Percentiles rank a stretch among this genome's conserved stretches.
Conservation (phyloP, 2,113 vertebrate species). For the Genyomyrus donnyi region DNA sequence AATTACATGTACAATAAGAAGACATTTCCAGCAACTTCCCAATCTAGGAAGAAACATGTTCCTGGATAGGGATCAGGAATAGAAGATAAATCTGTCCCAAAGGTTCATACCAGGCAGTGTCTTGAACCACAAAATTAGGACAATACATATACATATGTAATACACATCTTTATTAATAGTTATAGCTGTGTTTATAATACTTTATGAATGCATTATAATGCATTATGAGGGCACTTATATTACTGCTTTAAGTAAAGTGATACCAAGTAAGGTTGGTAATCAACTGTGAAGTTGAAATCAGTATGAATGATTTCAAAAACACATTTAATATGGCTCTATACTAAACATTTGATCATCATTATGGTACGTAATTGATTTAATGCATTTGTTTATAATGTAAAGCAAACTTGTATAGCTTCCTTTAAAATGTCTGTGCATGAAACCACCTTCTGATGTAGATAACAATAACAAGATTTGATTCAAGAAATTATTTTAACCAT, state of each 20-base stretch:
- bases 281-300: neutral
- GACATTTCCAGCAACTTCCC: neutral
- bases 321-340: neutral
- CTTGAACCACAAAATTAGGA: neutral
- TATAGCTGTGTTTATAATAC: neutral
- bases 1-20: neutral
- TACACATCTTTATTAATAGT: neutral
- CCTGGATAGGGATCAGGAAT: neutral
- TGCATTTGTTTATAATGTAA: neutral
- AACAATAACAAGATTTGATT: neutral
- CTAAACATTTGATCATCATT: neutral
- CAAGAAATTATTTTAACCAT: neutral
- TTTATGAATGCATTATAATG: neutral
- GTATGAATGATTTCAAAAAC: neutral
- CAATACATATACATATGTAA: neutral
- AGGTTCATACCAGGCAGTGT: neutral
- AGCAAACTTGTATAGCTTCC: neutral
- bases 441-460: neutral
- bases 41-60: neutral
- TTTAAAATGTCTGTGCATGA: neutral
- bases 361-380: neutral
- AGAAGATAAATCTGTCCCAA: neutral
- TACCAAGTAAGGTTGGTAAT: neutral
- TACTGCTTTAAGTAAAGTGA: neutral
- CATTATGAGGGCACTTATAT: neutral